These are phyloP conservation scores for rabbit (Oryctolagus cuniculus) DNA, from an alignment of 2,113 vertebrate genomes.

Conservation along the genomic window DNA sequence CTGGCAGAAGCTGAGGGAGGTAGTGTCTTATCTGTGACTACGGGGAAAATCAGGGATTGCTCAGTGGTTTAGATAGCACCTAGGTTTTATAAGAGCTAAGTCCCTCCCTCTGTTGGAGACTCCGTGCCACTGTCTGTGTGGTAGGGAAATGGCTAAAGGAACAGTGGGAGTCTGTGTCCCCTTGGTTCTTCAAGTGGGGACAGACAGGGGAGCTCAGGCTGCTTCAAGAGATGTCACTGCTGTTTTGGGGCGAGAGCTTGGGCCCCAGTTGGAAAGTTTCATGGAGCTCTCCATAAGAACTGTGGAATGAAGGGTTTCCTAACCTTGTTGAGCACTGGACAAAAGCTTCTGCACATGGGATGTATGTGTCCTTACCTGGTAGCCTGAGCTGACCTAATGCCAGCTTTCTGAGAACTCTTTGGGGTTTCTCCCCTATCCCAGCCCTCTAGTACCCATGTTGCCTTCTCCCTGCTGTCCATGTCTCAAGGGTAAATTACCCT, in stretches of 20 bases:
- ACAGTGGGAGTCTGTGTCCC: constrained; percentile 32
- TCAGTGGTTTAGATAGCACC: constrained; percentile 1
- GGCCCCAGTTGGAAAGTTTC: not conserved
- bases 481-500: not conserved
- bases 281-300: not conserved
- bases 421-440: not conserved
- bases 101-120: not conserved
- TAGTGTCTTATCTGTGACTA: constrained; percentile 51
- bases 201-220: not conserved
- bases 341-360: not conserved
- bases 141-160: not conserved
- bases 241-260: constrained; percentile 1
- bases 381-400: not conserved
- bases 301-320: not conserved
- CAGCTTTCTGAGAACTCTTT: constrained; percentile 6
- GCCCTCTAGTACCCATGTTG: not conserved
- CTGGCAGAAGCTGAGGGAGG: constrained; percentile 15
- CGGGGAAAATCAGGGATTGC: constrained; percentile 13
- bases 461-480: not conserved
- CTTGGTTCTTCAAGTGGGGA: constrained; percentile 44
- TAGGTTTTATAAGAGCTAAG: constrained; percentile 44
- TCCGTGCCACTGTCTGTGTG: not conserved
- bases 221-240: not conserved
- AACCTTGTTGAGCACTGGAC: not conserved
- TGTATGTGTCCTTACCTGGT: not conserved